These are phyloP conservation scores for Phrynocephalus forsythii DNA, from an alignment of 2,797 vertebrate species.

Conservation along the genomic window DNA sequence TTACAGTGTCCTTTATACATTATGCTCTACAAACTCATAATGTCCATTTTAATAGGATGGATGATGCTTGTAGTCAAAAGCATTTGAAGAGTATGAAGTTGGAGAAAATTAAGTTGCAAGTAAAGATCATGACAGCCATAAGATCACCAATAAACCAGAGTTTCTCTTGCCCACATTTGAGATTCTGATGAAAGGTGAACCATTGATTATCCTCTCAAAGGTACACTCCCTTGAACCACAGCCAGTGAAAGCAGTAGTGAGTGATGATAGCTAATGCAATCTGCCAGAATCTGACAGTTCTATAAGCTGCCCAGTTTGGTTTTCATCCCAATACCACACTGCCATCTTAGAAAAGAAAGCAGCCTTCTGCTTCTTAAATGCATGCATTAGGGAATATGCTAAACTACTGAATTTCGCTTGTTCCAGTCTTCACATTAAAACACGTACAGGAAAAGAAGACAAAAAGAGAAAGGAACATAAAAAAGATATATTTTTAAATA, in stretches of 20 bases:
- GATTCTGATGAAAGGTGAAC: not conserved
- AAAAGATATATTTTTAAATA: not conserved
- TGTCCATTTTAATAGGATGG: too few relatives aligned
- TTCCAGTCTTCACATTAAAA: constrained; percentile 17
- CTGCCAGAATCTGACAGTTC: too few relatives aligned
- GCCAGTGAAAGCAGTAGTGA: not conserved
- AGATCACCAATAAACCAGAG: not conserved
- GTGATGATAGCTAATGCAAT: not conserved
- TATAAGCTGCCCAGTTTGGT: not conserved
- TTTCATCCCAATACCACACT: not conserved
- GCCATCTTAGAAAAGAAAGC: not conserved
- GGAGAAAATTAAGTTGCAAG: too few relatives aligned
- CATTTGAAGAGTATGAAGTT: too few relatives aligned
- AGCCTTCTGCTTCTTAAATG: constrained; percentile 13
- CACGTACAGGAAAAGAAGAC: not conserved
- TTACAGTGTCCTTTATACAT: too few relatives aligned
- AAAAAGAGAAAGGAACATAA: not conserved
- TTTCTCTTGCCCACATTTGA: not conserved
- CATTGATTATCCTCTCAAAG: too few relatives aligned
- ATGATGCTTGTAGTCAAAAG: too few relatives aligned
- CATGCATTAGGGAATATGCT: not conserved
- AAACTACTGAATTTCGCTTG: not conserved
- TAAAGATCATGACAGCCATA: not conserved
- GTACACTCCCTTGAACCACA: too few relatives aligned
- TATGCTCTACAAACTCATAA: too few relatives aligned